These are phyloP conservation scores for Philereme transversata DNA, from an alignment of 2,888 invertebrate genomes.

Conservation along the genomic window DNA sequence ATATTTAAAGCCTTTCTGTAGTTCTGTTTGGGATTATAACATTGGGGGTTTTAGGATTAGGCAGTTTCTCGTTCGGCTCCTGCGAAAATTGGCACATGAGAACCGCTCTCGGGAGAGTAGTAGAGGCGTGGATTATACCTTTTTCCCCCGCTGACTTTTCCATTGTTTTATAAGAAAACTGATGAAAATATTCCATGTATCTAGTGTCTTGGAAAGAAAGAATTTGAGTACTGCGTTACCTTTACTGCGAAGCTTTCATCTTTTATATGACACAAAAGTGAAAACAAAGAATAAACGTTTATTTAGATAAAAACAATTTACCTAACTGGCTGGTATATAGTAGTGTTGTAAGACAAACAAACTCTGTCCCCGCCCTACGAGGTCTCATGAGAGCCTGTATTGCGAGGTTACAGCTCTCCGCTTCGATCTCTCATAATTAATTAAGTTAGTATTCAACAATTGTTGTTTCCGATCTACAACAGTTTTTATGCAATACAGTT, in stretches of 20 bases:
- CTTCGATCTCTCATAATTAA: no score
- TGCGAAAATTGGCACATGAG: conserved; percentile 8
- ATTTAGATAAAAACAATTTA: no score
- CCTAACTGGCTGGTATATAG: no score
- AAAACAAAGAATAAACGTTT: no score
- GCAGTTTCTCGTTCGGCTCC: conserved; percentile 13
- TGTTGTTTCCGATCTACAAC: no score
- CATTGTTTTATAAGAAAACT: conserved; percentile 3
- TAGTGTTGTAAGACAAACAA: no score
- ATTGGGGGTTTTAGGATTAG: conserved; percentile 1
- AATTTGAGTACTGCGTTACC: not conserved
- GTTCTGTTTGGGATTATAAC: conserved; percentile 20
- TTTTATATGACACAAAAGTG: no score
- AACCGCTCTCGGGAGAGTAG: not conserved
- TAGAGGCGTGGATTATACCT: not conserved
- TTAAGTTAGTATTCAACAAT: no score
- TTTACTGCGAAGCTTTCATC: not conserved
- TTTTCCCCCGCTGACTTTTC: not conserved
- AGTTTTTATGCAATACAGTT: no score
- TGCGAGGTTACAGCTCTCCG: no score
- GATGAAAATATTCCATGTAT: not conserved
- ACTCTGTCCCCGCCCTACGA: no score
- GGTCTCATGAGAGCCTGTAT: no score
- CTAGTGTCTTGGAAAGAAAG: not conserved
- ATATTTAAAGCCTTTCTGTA: conserved; percentile 16